Evolutionary conservation across 1,140 invertebrate species (phyloP), one percentile per base, ranked within the genome.

Genomic region (Brachionus koreanus): DNA sequence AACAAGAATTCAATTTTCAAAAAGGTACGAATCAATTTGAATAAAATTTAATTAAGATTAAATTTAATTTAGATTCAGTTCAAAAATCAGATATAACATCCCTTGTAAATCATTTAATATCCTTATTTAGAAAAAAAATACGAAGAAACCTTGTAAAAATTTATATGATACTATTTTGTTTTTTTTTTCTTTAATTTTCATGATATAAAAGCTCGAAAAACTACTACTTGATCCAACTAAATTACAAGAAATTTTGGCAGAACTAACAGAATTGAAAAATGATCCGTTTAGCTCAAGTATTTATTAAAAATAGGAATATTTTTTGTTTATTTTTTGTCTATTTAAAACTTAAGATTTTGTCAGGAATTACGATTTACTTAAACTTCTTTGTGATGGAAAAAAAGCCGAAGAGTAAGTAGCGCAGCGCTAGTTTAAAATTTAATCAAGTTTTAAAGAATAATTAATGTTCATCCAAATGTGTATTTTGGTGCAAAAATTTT

Each of bases 401-500:
- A 74, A 74, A 46, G 37, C 69, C 23, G 69, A 74, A 74, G 69
- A 74, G 69, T 74, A 74, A 29, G 9, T 49, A 5, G 5, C 7
- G 5, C 1, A 13, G 12, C 4, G 46, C 3, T 46, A 46, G 43
- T 25, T 35, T 23, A 42, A 46, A 10, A 25, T 10, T 25, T 46
- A 9, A 12, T 46, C 29, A 46, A 49, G 3, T 74, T 29, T 46
- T 46, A n/a, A 74, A 74, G 69, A 46, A 74, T 74, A 25, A 74
- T 74, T 13, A 74, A 43, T 74, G 5, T 19, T 25, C 39, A 74
- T 46, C 69, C 69, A 10, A 74, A 74, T 46, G 25, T 74, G 25
- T 74, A 74, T 46, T 74, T 46, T 33, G 42, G 69, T 12, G 4
- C 42, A 13, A 74, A 74, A 46, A 74, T 74, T 46, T 43, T 74